Evolutionary conservation across 2,113 vertebrate species (phyloP), one percentile per base, ranked within the genome.

Genomic region (Leptodactylus fuscus): DNA sequence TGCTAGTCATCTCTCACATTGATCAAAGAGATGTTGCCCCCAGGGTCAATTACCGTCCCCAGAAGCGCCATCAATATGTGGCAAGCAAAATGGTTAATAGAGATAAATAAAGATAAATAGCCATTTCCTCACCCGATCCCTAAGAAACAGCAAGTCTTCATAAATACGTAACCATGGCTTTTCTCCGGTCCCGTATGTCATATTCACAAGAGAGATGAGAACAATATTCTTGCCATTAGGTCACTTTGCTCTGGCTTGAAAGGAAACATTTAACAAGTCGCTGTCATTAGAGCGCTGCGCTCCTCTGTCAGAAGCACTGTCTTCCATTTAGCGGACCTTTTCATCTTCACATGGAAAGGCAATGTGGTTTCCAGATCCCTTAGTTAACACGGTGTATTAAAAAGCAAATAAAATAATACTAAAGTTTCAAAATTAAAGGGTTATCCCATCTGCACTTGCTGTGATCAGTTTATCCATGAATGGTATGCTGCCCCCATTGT

Each of bases 61-160:
- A 73, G 65, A 58, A 34, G 65, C 36, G 53, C 27, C 60, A 46
- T 55, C 36, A 60, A 41, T 80, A 38, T 69, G 13, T 46, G 69
- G 34, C 55, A 27, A 62, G 53, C 77, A 4, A 24, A 79, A 20
- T 58, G n/a, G 48, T 29, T 85, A 85, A 80, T 70, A 13, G 44
- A 79, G 74, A 85, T 55, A 70, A 69, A 85, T 80, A 53, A 67
- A 79, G 74, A 85, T 79, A 79, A 53, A 85, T 85, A 20, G 62
- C 29, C 38, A 36, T 51, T 85, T 70, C n/a, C 29, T 79, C 10
- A 18, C 15, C 46, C 79, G 62, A 70, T 79, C 16, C 16, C 38
- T 74, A 53, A 80, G 32, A 44, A 78, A 55, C 32, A 51, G 48
- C 32, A 2, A 78, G 36, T 29, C 77, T 62, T 38, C 20, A 80